These are phyloP conservation scores for Agapornis roseicollis DNA, from an alignment of 2,113 vertebrate species.

Conservation along the genomic window DNA sequence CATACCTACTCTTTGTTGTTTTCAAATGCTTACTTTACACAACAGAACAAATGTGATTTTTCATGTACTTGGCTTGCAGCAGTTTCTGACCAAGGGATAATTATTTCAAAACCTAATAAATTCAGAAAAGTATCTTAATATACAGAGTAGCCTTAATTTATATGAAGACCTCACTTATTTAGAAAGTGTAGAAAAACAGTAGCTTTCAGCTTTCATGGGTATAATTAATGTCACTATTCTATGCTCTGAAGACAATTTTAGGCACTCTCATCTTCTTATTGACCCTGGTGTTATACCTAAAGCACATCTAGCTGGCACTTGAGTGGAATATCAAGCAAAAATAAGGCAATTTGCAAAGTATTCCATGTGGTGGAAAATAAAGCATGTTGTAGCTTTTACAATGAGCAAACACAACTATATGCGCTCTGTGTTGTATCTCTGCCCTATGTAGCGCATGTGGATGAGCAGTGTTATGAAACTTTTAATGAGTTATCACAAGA, in stretches of 20 bases:
- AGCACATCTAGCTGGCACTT: neutral
- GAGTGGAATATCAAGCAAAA: neutral
- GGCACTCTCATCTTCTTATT: neutral
- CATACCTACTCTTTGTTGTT: neutral
- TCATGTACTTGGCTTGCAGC: neutral
- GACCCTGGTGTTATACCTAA: neutral
- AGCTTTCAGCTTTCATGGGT: neutral
- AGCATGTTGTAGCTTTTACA: neutral
- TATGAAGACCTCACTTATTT: neutral
- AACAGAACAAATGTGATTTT: neutral
- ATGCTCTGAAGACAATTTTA: neutral
- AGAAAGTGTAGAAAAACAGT: neutral
- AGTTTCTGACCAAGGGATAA: neutral
- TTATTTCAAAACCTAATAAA: neutral
- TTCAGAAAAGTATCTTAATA: neutral
- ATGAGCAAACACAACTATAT: neutral
- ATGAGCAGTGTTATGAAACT: neutral
- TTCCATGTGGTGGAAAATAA: neutral
- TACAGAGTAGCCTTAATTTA: neutral
- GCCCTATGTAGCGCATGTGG: neutral
- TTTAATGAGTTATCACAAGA: neutral
- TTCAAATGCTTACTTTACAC: neutral
- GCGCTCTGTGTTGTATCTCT: neutral
- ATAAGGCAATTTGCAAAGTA: neutral
- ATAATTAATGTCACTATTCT: neutral